Evolutionary conservation across 2,797 vertebrate genomes (phyloP), one percentile per base, ranked within the genome.

Genomic region (Gymnothorax reevesii): DNA sequence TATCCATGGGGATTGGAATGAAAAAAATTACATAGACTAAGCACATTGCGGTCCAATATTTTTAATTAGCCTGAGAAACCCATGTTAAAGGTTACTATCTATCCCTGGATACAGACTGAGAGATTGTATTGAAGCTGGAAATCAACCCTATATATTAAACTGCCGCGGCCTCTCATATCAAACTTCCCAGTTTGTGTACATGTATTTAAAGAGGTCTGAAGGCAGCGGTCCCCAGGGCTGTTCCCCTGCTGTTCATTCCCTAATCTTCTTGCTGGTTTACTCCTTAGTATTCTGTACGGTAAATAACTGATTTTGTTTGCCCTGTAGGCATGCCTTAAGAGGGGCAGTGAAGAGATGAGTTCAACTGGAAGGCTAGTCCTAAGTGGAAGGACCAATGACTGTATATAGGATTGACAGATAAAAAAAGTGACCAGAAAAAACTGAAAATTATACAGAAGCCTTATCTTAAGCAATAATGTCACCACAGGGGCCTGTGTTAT

Each of bases 391-490:
- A 42, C 33, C 33, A 42, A 1, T 42, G 33, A 42, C 33, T 42
- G 33, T 42, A 42, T 42, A 42, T 42, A 2, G 33, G 33, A 42
- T 42, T 42, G 33, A 42, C 33, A 94, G 93, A 94, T 94, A 96
- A 94, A 92, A 94, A 94, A 93, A 89, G 91, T 92, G 91, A 90
- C 83, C 94, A 92, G 96, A 96, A 90, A 93, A 95, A 42, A 42
- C 33, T 92, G 15, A 88, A 94, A 92, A 93, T 92, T 95, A 95
- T 94, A 95, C 94, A 94, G 94, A 93, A 93, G 93, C 92, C 94
- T 95, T 94, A 94, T 96, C 94, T 94, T 92, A 94, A 96, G 95
- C 82, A 92, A 95, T 95, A 94, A 95, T 95, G 93, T 94, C 94
- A 93, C 93, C 90, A 92, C 87, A 93, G 91, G 94, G 93, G 91